Conservation (phyloP, 2,888 invertebrate genomes). For the Lithophane socia region DNA sequence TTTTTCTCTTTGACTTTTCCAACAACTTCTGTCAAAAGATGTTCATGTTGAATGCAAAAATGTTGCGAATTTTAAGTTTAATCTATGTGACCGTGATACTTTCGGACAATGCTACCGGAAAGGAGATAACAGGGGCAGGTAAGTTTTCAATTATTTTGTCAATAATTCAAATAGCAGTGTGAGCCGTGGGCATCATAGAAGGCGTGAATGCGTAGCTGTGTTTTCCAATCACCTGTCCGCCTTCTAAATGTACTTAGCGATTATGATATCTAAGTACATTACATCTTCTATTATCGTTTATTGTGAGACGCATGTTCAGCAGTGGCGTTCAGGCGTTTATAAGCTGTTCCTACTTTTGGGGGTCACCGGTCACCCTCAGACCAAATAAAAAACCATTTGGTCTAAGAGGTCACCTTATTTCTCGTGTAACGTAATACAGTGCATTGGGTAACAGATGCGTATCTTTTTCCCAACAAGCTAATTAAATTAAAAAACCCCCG, state of each 20-base stretch:
- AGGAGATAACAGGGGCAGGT: constrained; percentile 23
- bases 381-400: no score
- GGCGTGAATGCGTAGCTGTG: background rate
- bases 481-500: no score
- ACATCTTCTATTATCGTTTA: background rate
- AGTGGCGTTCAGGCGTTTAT: background rate
- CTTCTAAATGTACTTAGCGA: background rate
- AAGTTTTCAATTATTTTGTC: constrained; percentile 9
- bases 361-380: no score
- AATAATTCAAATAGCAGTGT: background rate
- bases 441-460: no score
- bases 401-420: no score
- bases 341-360: background rate
- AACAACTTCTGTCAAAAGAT: constrained; percentile 20
- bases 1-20: constrained; percentile 16
- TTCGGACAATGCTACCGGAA: constrained; percentile 20
- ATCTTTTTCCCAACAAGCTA: no score
- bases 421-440: background rate
- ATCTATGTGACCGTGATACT: constrained; percentile 36
- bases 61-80: constrained; percentile 38
- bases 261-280: background rate
- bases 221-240: background rate
- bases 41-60: constrained; percentile 20
- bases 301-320: background rate
- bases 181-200: background rate